Evolutionary conservation across 1,140 invertebrate genomes (phyloP).

Genomic region (Maniola jurtina): DNA sequence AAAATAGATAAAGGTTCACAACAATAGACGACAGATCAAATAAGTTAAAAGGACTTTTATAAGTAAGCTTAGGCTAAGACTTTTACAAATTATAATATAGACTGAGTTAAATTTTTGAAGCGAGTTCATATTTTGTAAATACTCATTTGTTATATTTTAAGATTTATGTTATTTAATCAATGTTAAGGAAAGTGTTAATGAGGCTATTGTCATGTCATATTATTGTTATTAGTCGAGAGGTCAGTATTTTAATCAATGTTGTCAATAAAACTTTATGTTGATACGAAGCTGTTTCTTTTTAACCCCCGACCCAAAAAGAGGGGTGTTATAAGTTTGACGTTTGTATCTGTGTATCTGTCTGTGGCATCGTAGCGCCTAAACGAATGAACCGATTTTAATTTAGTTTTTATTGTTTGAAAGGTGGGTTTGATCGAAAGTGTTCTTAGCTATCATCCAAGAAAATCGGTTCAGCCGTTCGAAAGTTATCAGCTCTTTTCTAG

Average conservation of each 20-base stretch:
- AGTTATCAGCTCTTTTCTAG: no score
- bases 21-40: background rate
- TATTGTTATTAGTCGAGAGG: conserved; percentile 20
- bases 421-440: no score
- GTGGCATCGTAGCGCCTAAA: no score
- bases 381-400: no score
- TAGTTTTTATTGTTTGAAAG: no score
- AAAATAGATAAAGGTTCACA: conserved; percentile 46
- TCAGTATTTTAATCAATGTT: conserved; percentile 26
- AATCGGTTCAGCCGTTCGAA: no score
- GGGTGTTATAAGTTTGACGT: no score
- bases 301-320: no score
- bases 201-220: conserved; percentile 5
- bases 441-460: no score
- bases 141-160: conserved; percentile 10
- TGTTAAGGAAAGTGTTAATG: conserved; percentile 8
- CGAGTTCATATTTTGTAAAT: conserved; percentile 12
- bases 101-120: background rate
- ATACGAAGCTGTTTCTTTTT: conserved; percentile 5
- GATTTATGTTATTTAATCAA: conserved; percentile 15
- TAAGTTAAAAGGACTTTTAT: background rate
- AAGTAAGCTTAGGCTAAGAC: background rate
- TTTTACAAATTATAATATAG: background rate
- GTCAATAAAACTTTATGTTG: conserved; percentile 10
- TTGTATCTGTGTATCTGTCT: no score